A percentile compares a stretch with the other conserved stretches of the same genome.
These are phyloP conservation scores for Tachina fera DNA, from an alignment of 2,888 invertebrate genomes.

Conservation along the genomic window DNA sequence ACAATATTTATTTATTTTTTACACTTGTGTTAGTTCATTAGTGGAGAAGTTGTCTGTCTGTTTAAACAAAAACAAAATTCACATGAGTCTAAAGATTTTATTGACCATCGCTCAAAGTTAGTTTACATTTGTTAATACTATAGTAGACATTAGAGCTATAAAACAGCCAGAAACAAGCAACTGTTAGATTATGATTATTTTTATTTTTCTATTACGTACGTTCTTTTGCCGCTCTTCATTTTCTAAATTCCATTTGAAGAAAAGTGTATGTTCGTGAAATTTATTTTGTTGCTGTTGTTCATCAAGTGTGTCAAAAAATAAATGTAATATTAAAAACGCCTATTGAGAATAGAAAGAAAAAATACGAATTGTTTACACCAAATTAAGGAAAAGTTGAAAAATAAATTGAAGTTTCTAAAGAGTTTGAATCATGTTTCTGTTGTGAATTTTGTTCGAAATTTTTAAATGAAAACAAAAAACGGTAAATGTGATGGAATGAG, in stretches of 20 bases:
- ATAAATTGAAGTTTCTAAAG: conserved; percentile 24
- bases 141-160: conserved; percentile 54
- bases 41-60: conserved; percentile 36
- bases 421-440: not conserved
- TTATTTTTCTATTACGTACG: conserved; percentile 12
- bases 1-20: conserved; percentile 25
- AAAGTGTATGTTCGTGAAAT: conserved; percentile 27
- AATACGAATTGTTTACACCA: conserved; percentile 21
- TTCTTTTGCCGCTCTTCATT: conserved; percentile 5
- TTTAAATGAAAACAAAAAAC: conserved; percentile 31
- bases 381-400: conserved; percentile 25
- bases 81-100: conserved; percentile 61
- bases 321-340: conserved; percentile 23
- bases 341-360: conserved; percentile 31
- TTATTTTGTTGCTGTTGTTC: conserved; percentile 50
- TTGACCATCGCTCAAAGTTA: conserved; percentile 65
- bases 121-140: conserved; percentile 67
- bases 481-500: conserved; percentile 23
- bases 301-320: conserved; percentile 70
- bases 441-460: not conserved
- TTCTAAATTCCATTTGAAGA: conserved; percentile 11
- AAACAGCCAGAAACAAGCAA: conserved; percentile 29
- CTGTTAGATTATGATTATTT: conserved; percentile 34
- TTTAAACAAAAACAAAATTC: conserved; percentile 52
- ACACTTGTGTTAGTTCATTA: conserved; percentile 60